A percentile compares a stretch with the other conserved stretches of the same genome.
Evolutionary conservation across 92 coral and sea anemone genomes (phyloP).

Genomic region (Porites rus): DNA sequence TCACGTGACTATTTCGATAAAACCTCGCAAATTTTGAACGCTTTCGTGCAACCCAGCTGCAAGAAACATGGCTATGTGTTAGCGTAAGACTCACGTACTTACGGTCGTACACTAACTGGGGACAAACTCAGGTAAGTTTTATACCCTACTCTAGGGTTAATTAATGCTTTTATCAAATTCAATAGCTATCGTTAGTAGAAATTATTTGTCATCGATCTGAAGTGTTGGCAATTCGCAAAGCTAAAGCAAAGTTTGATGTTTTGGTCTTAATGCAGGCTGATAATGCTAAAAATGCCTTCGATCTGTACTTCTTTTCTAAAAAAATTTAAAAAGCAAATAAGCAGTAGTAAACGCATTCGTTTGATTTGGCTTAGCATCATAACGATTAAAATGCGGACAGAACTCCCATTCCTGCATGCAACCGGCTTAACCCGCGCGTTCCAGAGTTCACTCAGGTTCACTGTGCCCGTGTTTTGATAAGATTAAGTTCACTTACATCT

Average conservation of each 20-base stretch:
- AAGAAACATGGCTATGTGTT: no score
- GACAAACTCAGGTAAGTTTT: background rate
- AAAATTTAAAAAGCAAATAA: no score
- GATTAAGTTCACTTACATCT: no score
- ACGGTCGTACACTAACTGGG: background rate
- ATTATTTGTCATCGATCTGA: background rate
- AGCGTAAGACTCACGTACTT: no score
- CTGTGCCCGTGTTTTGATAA: no score
- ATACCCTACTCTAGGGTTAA: background rate
- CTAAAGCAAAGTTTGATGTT: background rate
- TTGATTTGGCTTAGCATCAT: background rate
- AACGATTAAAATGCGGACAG: background rate
- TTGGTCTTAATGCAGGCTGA: background rate
- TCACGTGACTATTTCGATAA: slow-evolving; percentile 6
- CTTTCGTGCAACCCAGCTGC: no score
- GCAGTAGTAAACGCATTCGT: background rate
- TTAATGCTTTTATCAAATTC: background rate
- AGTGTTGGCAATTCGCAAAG: background rate
- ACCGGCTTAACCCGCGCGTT: no score
- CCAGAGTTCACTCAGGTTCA: no score
- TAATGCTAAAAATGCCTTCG: background rate
- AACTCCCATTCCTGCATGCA: no score
- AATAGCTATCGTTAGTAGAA: background rate
- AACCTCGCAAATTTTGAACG: background rate
- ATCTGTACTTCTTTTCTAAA: background rate